A percentile compares a stretch with the other conserved stretches of the same genome.
phyloP scores from a whole-genome alignment of 2,113 vertebrate genomes.

The Microtus richardsoni region DNA sequence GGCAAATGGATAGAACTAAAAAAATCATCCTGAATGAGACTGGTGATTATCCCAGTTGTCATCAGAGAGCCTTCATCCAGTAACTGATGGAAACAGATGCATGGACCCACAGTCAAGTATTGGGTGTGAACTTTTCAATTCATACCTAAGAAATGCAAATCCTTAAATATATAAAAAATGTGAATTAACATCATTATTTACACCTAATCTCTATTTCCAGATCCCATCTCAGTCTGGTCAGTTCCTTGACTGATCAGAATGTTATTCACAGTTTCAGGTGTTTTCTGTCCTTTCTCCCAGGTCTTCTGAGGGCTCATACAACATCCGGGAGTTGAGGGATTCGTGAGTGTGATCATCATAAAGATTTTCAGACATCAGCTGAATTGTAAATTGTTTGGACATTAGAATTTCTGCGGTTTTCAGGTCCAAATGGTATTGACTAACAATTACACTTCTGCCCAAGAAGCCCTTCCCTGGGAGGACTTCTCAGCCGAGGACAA shows the following conservation, averaged over 20 bases:
- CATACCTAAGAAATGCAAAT: not conserved
- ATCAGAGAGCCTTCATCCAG: not conserved
- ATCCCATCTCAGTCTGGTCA: not conserved
- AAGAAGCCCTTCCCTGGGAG: not conserved
- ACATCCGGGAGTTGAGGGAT: not conserved
- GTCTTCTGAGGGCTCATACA: not conserved
- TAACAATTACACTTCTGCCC: not conserved
- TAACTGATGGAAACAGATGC: not conserved
- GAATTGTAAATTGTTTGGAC: not conserved
- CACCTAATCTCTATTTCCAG: conserved; percentile 52
- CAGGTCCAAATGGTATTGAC: not conserved
- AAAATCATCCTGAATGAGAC: not conserved
- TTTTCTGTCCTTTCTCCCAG: not conserved
- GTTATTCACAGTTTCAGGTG: not conserved
- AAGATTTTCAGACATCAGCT: not conserved
- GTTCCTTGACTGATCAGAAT: not conserved
- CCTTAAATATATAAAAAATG: not conserved
- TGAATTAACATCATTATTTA: not conserved
- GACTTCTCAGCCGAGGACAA: not conserved
- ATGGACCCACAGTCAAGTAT: not conserved
- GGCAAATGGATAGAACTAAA: not conserved
- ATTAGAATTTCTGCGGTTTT: not conserved
- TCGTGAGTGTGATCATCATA: not conserved
- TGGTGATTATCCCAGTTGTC: not conserved
- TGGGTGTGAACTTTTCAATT: not conserved